Evolutionary conservation across 1,140 invertebrate genomes (phyloP).

Genomic region (Plodia interpunctella): DNA sequence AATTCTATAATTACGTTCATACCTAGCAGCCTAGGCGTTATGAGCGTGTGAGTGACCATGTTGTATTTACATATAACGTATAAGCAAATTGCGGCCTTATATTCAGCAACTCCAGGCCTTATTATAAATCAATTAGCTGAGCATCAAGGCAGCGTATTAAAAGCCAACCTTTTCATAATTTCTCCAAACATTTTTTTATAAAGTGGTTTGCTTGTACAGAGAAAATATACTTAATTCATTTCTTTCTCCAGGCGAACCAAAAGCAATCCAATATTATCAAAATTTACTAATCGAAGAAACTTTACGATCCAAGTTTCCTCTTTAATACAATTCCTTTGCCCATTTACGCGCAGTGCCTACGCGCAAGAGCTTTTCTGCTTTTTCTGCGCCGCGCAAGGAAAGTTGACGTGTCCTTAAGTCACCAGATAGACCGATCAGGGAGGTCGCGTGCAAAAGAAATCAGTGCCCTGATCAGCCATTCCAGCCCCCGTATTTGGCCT

Average conservation of each 20-base stretch:
- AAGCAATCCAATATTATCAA: background rate
- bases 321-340: conserved; percentile 17
- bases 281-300: conserved; percentile 9
- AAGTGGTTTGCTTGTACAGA: background rate
- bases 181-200: background rate
- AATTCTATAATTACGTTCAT: conserved; percentile 4
- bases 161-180: background rate
- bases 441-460: conserved; percentile 61
- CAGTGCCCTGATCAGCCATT: conserved; percentile 51
- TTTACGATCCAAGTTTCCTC: conserved; percentile 17
- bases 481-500: conserved; percentile 50
- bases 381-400: conserved; percentile 51
- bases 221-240: background rate
- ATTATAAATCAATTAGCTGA: background rate
- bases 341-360: conserved; percentile 11
- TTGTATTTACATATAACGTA: background rate
- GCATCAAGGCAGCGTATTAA: background rate
- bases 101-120: background rate
- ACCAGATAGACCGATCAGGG: conserved; percentile 27
- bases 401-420: conserved; percentile 57
- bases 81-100: background rate
- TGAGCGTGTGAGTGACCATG: background rate
- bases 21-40: background rate
- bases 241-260: background rate
- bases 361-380: background rate